Evolutionary conservation across 2,113 vertebrate species (phyloP).

Genomic region (Odocoileus virginianus): DNA sequence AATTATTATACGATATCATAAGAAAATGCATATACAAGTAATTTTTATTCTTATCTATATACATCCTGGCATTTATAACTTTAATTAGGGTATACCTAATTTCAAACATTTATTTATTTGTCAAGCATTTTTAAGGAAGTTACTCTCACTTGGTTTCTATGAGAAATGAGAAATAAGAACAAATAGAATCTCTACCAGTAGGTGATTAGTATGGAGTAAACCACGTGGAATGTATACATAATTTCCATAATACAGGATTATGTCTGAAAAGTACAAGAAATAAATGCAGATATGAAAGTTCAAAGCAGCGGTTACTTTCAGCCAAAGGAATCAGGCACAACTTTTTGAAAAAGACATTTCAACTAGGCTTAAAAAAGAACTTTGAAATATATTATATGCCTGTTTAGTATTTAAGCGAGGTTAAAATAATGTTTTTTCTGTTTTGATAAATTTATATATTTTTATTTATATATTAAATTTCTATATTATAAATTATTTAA

Average conservation of each 20-base stretch:
- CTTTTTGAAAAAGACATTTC: neutral
- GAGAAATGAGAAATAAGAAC: neutral
- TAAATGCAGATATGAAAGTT: neutral
- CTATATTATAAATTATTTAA: neutral
- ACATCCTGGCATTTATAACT: neutral
- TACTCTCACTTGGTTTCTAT: neutral
- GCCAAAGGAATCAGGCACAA: neutral
- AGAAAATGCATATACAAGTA: neutral
- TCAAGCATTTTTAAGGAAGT: neutral
- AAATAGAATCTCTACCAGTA: neutral
- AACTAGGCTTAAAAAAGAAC: neutral
- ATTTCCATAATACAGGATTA: neutral
- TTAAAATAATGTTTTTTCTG: neutral
- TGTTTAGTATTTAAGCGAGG: neutral
- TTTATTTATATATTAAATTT: too few relatives aligned
- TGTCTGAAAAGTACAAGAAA: neutral
- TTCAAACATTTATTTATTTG: neutral
- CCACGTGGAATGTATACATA: neutral
- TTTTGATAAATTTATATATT: neutral
- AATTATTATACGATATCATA: neutral
- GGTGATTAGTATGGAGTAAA: neutral
- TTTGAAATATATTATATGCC: neutral
- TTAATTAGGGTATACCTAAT: neutral
- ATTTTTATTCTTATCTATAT: neutral
- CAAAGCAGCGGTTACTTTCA: neutral